Conservation (phyloP, 2,888 invertebrate genomes). For the Chloroclystis v-ata region DNA sequence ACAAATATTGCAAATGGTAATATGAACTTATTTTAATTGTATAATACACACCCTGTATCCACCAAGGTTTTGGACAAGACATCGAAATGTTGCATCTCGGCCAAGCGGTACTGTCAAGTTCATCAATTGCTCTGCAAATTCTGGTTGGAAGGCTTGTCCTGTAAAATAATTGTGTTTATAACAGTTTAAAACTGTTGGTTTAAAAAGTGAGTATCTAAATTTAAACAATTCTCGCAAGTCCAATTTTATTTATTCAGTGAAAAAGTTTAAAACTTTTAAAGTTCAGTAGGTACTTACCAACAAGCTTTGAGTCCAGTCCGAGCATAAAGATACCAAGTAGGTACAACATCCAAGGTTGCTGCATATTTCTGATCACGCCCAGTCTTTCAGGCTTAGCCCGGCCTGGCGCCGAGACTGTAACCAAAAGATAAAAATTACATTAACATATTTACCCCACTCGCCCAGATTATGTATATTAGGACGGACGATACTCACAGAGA, state of each 20-base stretch:
- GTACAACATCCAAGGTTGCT: slow-evolving; percentile 59
- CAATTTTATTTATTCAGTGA: no score
- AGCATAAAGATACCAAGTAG: slow-evolving; percentile 62
- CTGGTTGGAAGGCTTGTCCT: slow-evolving; percentile 89
- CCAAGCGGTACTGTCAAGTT: slow-evolving; percentile 92
- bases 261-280: no score
- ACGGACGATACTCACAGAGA: not conserved
- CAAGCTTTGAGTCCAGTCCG: slow-evolving; percentile 65
- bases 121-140: slow-evolving; percentile 88
- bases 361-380: slow-evolving; percentile 53
- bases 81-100: slow-evolving; percentile 91
- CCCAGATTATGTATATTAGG: slow-evolving; percentile 20
- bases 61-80: slow-evolving; percentile 90
- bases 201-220: not conserved
- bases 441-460: slow-evolving; percentile 18
- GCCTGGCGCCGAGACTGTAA: slow-evolving; percentile 45
- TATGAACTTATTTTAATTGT: not conserved
- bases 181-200: not conserved
- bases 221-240: no score
- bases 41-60: slow-evolving; percentile 85
- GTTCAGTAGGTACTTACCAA: slow-evolving; percentile 46
- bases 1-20: no score
- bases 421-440: slow-evolving; percentile 27
- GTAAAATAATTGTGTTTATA: slow-evolving; percentile 33
- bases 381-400: slow-evolving; percentile 18